Evolutionary conservation across 2,113 vertebrate species (phyloP).

Genomic region (Fulmarus glacialis): DNA sequence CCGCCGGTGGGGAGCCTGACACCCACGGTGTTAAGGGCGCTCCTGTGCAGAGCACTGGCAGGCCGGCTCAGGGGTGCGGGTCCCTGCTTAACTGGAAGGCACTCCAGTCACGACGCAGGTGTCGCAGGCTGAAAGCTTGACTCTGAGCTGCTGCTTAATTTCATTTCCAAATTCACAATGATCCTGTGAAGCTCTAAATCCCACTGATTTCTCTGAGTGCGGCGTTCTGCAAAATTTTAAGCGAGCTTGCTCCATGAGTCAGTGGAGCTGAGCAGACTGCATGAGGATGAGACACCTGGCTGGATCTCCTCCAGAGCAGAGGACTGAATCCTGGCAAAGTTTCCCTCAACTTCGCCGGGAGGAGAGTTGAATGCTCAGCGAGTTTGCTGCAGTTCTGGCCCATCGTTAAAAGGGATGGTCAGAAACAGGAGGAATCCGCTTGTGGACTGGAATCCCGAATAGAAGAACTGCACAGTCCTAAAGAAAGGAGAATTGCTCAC

Average conservation of each 20-base stretch:
- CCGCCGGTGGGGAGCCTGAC: background rate
- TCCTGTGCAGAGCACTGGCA: background rate
- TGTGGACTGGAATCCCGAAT: background rate
- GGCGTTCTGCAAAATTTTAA: background rate
- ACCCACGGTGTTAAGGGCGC: too few species aligned
- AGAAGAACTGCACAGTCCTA: background rate
- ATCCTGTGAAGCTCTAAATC: background rate
- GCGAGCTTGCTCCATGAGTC: background rate
- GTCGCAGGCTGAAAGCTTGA: background rate
- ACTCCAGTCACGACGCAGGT: accelerated
- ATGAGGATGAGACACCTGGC: background rate
- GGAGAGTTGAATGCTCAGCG: background rate
- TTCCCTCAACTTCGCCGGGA: background rate
- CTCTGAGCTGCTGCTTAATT: background rate
- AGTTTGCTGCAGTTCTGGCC: background rate
- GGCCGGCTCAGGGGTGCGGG: background rate
- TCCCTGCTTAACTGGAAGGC: background rate
- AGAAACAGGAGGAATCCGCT: background rate
- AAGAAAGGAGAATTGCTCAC: background rate
- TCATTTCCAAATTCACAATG: background rate
- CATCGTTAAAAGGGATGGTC: background rate
- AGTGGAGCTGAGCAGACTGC: background rate
- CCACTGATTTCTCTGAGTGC: background rate
- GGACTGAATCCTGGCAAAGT: background rate
- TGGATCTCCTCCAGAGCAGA: background rate